phyloP scores from a whole-genome alignment of 2,797 vertebrate species.

The Fundulus diaphanus region DNA sequence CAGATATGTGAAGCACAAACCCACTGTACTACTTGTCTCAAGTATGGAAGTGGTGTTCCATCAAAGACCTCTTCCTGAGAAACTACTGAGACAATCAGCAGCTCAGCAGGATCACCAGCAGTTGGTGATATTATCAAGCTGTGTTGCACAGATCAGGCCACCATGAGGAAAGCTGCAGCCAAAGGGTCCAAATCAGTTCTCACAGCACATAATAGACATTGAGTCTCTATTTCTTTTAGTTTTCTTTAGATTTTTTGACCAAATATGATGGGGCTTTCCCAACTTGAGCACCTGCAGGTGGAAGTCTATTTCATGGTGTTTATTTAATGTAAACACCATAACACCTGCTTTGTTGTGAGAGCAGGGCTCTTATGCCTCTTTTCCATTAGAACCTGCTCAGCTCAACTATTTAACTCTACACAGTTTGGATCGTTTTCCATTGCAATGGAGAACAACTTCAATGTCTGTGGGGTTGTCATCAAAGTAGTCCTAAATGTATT shows the following conservation, averaged over 20 bases:
- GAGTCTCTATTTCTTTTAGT: constrained; percentile 5
- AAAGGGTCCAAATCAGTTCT: constrained; percentile 7
- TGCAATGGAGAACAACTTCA: background rate
- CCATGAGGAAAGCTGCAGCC: background rate
- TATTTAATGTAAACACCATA: background rate
- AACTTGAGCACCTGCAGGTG: background rate
- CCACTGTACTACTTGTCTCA: background rate
- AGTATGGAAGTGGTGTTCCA: background rate
- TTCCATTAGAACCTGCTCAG: background rate
- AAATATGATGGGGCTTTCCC: background rate
- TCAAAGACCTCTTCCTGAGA: constrained; percentile 2
- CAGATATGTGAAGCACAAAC: background rate
- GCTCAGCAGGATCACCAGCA: background rate
- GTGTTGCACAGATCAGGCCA: constrained; percentile 1
- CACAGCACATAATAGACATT: background rate
- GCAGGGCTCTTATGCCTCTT: background rate
- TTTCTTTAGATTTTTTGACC: background rate
- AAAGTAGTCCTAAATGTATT: background rate
- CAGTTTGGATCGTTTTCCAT: no score
- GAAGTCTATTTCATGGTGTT: background rate
- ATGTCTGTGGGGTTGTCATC: background rate
- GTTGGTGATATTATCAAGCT: constrained; percentile 12
- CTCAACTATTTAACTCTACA: background rate
- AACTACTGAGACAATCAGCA: constrained; percentile 31
- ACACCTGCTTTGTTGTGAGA: background rate